Evolutionary conservation across 2,888 invertebrate species (phyloP).

Genomic region (Ichneumoninae sp.): DNA sequence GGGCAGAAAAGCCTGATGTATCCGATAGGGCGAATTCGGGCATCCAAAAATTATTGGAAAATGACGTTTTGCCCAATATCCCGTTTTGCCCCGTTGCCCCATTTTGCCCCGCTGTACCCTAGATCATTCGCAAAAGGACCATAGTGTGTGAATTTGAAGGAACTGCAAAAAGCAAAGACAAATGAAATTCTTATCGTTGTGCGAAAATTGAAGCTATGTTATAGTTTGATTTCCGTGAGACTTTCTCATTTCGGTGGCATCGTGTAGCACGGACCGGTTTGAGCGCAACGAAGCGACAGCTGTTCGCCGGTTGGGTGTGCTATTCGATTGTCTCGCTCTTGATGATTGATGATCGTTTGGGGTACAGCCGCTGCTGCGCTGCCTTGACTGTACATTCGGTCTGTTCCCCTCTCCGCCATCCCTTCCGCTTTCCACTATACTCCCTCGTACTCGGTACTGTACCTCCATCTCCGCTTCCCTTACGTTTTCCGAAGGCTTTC

Average conservation of each 20-base stretch:
- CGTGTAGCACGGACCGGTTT: conserved; percentile 78
- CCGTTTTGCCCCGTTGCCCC: too few relatives aligned
- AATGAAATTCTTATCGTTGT: conserved; percentile 1
- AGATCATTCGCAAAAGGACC: neutral
- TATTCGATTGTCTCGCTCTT: conserved; percentile 86
- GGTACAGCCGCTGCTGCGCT: conserved; percentile 79
- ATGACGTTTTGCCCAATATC: too few relatives aligned
- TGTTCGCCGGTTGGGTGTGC: conserved; percentile 85
- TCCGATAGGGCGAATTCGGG: too few relatives aligned
- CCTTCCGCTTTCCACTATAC: conserved; percentile 50
- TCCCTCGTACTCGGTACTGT: neutral
- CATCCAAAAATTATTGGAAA: too few relatives aligned
- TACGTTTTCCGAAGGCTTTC: conserved; percentile 30
- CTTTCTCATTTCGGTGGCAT: conserved; percentile 71
- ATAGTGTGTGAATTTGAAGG: neutral
- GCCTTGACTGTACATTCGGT: conserved; percentile 75
- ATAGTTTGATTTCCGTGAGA: conserved; percentile 62
- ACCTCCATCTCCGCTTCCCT: conserved; percentile 30
- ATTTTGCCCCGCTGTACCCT: too few relatives aligned
- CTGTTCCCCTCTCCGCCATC: conserved; percentile 70
- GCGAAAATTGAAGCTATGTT: conserved; percentile 25
- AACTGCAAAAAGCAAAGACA: conserved; percentile 1
- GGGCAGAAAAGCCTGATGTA: too few relatives aligned
- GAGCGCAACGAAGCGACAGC: conserved; percentile 85
- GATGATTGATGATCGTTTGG: conserved; percentile 87